phyloP scores from a whole-genome alignment of 2,113 vertebrate species.

The Passer domesticus region DNA sequence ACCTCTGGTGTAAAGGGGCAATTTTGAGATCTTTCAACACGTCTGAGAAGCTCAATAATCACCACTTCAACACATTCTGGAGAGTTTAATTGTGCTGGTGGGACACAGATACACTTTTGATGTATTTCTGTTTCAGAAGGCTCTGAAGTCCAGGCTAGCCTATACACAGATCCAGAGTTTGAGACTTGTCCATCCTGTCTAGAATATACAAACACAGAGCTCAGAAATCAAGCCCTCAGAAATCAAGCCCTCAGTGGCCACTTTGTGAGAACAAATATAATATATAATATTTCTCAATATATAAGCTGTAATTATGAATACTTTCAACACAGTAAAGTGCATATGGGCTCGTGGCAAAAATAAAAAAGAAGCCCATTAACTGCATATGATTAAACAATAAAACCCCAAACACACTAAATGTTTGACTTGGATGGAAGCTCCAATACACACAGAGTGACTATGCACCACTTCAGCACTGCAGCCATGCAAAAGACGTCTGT shows the following conservation, averaged over 20 bases:
- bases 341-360: background rate
- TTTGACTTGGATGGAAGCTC: background rate
- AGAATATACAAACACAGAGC: background rate
- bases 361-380: background rate
- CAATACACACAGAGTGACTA: background rate
- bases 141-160: background rate
- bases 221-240: background rate
- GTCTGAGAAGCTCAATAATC: conserved; percentile 17
- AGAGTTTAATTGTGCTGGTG: background rate
- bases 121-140: background rate
- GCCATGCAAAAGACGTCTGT: background rate
- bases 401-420: background rate
- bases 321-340: background rate
- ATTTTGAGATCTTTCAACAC: background rate
- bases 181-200: background rate
- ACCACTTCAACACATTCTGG: background rate
- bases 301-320: background rate
- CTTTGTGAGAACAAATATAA: background rate
- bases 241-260: background rate
- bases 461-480: background rate
- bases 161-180: background rate
- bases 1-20: conserved; percentile 23
- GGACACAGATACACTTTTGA: background rate
- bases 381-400: background rate
- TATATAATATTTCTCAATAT: background rate